A percentile compares a stretch with the other conserved stretches of the same genome.
These are phyloP conservation scores for Ochotona princeps DNA, from an alignment of 2,113 vertebrate species.

Conservation along the genomic window DNA sequence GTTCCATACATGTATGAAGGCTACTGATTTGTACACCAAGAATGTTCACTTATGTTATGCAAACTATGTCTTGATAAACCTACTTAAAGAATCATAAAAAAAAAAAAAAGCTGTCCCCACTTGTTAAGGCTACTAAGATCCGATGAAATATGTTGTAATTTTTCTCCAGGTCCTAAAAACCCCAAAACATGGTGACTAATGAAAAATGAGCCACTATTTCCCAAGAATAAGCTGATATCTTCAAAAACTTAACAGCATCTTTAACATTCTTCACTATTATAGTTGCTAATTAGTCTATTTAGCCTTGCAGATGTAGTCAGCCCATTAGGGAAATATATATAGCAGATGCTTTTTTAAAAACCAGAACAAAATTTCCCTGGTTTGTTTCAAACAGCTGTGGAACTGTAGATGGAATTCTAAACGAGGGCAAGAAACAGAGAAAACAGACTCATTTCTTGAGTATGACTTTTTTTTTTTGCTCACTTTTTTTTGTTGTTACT, in stretches of 20 bases:
- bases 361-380: constrained; percentile 52
- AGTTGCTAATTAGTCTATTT: constrained; percentile 38
- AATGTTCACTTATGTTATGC: neutral
- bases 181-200: neutral
- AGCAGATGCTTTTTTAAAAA: constrained; percentile 65
- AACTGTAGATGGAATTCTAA: constrained; percentile 26
- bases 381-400: constrained; percentile 40
- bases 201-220: constrained; percentile 16
- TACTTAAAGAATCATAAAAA: neutral
- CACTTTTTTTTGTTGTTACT: neutral
- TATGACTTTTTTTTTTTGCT: neutral
- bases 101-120: neutral
- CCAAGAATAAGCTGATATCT: neutral
- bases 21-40: neutral
- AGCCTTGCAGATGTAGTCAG: constrained; percentile 57
- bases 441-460: constrained; percentile 50
- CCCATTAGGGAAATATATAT: neutral
- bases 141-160: neutral
- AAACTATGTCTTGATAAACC: neutral
- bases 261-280: constrained; percentile 22
- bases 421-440: constrained; percentile 55
- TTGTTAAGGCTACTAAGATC: neutral
- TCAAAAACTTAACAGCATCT: constrained; percentile 13
- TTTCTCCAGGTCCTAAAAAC: neutral
- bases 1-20: neutral